Conservation (phyloP, 2,797 vertebrate genomes). For the Lacerta agilis region DNA sequence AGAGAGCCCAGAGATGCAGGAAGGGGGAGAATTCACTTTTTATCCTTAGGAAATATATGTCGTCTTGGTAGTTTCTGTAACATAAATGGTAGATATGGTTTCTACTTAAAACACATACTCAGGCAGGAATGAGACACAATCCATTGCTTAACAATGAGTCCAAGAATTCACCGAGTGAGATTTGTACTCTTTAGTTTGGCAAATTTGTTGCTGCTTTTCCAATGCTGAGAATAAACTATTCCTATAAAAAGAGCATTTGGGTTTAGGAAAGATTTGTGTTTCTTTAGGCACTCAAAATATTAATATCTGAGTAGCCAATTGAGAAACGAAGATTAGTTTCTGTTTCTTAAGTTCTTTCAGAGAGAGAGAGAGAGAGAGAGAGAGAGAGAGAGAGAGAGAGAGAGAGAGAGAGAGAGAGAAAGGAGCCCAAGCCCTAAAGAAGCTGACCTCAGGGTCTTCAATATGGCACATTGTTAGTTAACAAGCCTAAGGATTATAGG, state of each 20-base stretch:
- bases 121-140: background rate
- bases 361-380: background rate
- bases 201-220: background rate
- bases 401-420: background rate
- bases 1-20: background rate
- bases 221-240: background rate
- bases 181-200: background rate
- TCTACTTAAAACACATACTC: background rate
- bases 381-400: background rate
- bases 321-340: background rate
- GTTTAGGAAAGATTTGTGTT: background rate
- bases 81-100: background rate
- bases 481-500: slow-evolving; percentile 22
- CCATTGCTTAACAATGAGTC: background rate
- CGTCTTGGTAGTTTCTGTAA: background rate
- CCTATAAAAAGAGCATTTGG: background rate
- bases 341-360: background rate
- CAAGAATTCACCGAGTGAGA: slow-evolving; percentile 1
- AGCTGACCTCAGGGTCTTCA: slow-evolving; percentile 2
- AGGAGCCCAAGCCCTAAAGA: background rate
- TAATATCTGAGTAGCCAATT: slow-evolving; percentile 1
- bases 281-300: slow-evolving; percentile 4
- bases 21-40: background rate
- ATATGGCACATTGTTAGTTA: slow-evolving; percentile 25
- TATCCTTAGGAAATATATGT: background rate